These are phyloP conservation scores for Solea solea DNA, from an alignment of 2,113 vertebrate species.

Conservation along the genomic window DNA sequence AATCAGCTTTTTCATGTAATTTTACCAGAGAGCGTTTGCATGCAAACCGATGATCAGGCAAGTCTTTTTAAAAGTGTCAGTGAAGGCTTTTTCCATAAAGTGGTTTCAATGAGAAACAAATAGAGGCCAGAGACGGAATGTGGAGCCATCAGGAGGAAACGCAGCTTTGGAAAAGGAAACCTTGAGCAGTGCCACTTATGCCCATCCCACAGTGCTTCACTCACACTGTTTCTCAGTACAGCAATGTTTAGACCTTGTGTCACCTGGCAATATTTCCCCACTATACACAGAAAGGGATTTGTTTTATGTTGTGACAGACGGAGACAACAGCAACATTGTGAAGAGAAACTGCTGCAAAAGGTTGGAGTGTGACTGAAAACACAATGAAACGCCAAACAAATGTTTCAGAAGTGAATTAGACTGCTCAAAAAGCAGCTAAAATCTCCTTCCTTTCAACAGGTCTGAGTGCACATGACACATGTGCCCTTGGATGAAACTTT, in stretches of 20 bases:
- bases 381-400: too few species aligned
- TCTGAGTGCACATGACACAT: slow-evolving; percentile 13
- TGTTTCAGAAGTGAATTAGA: too few species aligned
- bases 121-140: slow-evolving; percentile 17
- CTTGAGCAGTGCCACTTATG: slow-evolving; percentile 44
- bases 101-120: slow-evolving; percentile 3
- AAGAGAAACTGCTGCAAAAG: too few species aligned
- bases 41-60: slow-evolving; percentile 7
- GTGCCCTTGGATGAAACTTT: slow-evolving; percentile 45
- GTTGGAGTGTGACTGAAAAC: too few species aligned
- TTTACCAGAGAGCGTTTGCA: slow-evolving; percentile 12
- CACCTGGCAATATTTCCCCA: too few species aligned
- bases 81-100: slow-evolving; percentile 20
- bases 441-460: slow-evolving; percentile 28
- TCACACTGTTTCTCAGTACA: slow-evolving; percentile 48
- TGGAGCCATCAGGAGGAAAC: slow-evolving; percentile 36
- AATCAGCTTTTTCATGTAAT: slow-evolving; percentile 27
- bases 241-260: too few species aligned
- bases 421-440: slow-evolving; percentile 35
- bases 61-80: slow-evolving; percentile 11
- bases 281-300: too few species aligned
- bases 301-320: too few species aligned
- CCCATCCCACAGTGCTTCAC: slow-evolving; percentile 14
- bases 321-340: too few species aligned
- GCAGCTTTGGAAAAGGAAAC: slow-evolving; percentile 18